Evolutionary conservation across 2,113 vertebrate species (phyloP), one percentile per base, ranked within the genome.

Genomic region (Phocoena sinus): DNA sequence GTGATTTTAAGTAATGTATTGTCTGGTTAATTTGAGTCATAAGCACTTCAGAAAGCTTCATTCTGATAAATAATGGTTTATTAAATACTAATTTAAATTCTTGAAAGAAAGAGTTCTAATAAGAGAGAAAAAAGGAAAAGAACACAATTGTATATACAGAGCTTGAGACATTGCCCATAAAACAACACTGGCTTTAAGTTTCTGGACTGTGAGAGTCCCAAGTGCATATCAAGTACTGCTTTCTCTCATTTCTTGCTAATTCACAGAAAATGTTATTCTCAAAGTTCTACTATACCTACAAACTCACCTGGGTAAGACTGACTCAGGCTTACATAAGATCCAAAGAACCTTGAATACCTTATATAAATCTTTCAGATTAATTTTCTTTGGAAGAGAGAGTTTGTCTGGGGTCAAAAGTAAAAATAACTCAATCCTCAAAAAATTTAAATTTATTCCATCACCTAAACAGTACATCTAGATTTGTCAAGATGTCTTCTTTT

Each of bases 221-320:
- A 63, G 8, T 3, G 2, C 11, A n/a, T 93, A 21, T 26, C 83
- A 83, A 71, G 18, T 60, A 67, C 53, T 50, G 21, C 18, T 91
- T 76, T 92, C 77, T 91, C 41, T 80, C 68, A 91, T 80, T 53
- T 81, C 53, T 96, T 96, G n/a, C 25, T 76, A 85, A 47, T 56
- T 95, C 82, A 83, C 18, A 89, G 84, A 89, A 95, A 83, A 89
- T 92, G 10, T 90, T 95, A 92, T 94, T 92, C 76, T 88, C 71
- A 73, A 58, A 96, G 50, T 23, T 79, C 86, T 77, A 18, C 36
- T 41, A 4, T 79, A 38, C 89, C 41, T 26, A 90, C 89, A 92
- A 84, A 86, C 67, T 87, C 77, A 90, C 50, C 85, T 67, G 65
- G 31, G 60, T 77, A 92, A 94, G 44, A 56, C 56, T 68, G 71